Evolutionary conservation across 2,113 vertebrate species (phyloP).

Genomic region (Phrynocephalus versicolor): DNA sequence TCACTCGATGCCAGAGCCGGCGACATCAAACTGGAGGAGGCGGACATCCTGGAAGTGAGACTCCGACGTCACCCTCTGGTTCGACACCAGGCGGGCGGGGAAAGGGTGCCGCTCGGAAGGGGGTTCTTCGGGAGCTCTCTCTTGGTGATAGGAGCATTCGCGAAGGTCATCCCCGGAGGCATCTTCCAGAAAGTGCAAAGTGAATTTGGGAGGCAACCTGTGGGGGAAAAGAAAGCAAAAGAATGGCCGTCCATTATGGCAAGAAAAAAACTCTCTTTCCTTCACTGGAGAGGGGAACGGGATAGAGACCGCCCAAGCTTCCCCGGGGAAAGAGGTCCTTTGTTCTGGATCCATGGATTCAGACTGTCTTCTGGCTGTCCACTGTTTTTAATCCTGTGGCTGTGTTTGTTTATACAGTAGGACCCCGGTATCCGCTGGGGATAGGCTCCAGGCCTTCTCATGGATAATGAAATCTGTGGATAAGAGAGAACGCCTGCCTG

Average conservation of each 20-base stretch:
- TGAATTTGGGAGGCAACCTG: constrained; percentile 86
- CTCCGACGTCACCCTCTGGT: constrained; percentile 79
- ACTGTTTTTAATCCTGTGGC: no score
- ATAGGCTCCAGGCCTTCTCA: no score
- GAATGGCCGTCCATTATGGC: fast-evolving
- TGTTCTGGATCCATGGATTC: no score
- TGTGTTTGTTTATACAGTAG: no score
- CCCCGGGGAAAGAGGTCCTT: background rate
- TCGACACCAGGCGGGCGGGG: constrained; percentile 78
- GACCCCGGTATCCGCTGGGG: no score
- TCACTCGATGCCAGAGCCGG: constrained; percentile 84
- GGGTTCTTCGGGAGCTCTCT: background rate
- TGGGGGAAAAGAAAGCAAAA: background rate
- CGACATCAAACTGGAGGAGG: constrained; percentile 87
- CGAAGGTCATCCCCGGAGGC: fast-evolving
- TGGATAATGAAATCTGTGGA: no score
- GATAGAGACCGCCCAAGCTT: no score
- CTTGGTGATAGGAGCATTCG: background rate
- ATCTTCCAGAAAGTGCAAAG: constrained; percentile 78
- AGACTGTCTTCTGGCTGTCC: no score
- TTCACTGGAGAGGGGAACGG: no score
- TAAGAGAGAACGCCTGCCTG: no score
- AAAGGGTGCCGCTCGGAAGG: constrained; percentile 77
- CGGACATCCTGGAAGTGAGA: constrained; percentile 94
- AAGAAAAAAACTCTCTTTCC: background rate